Evolutionary conservation across 2,797 vertebrate species (phyloP), one percentile per base, ranked within the genome.

Genomic region (Dendrocincla fuliginosa): DNA sequence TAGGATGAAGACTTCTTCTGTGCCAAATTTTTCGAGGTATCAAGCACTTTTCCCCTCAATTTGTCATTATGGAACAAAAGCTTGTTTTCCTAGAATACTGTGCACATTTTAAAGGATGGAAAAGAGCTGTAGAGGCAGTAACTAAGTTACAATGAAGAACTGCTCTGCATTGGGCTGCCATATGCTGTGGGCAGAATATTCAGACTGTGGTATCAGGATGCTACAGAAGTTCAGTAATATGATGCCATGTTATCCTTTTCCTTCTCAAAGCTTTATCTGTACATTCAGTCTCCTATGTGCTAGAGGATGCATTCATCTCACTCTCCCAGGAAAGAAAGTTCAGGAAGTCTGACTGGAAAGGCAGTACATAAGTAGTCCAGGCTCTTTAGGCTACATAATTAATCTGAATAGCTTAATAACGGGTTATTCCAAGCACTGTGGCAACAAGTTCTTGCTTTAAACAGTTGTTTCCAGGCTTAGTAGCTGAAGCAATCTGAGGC

Each of bases 321-420:
- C 46, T 87, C 89, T 96, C 69, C 75, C 37, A 92, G 24, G 74
- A 82, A 82, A 87, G 63, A 74, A 92, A 85, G 80, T 94, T 83
- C 70, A 83, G 78, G 75, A 90, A 59, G 42, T 77, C 59, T 82
- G 89, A 15, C 46, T 88, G 74, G 37, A 75, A 89, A 94, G 84
- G 94, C 75, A 87, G 71, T 73, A 86, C 35, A 4, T 67, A 78
- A 85, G 65, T 78, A 96, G 91, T 89, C 65, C 93, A 89, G 61
- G 80, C 89, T 95, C 83, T 74, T 84, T 74, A 92, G 79, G 84
- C 84, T 95, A 96, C 90, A 64, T 91, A 84, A 79, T 95, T 93
- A 88, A 94, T 95, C 53, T 39, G 63, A 89, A 93, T 47, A 85
- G 90, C 68, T 92, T 95, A 97, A 69, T 69, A 46, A 69, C 85